Conservation (phyloP, 2,797 vertebrate species). For the Hafferia zeledoni region DNA sequence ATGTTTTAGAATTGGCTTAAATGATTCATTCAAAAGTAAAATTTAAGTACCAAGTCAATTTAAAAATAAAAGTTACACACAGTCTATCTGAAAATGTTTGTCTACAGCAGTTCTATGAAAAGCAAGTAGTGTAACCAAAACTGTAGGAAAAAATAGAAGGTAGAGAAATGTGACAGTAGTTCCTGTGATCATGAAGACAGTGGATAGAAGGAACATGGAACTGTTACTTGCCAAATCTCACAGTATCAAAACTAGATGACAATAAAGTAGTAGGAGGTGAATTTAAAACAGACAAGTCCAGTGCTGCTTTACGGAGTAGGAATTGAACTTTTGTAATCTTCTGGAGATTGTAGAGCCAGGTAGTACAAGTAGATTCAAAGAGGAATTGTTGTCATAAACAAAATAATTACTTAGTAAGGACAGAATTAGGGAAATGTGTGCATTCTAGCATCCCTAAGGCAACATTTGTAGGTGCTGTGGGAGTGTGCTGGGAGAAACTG, state of each 20-base stretch:
- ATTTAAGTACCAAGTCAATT: background rate
- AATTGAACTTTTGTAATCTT: background rate
- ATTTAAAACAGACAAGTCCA: background rate
- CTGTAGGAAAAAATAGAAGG: background rate
- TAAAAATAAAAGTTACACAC: background rate
- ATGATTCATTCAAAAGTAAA: background rate
- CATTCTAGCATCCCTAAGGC: background rate
- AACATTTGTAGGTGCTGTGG: background rate
- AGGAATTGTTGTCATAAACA: background rate
- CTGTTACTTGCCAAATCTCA: background rate
- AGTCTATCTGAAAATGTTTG: background rate
- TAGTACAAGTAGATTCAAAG: background rate
- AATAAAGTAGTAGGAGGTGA: background rate
- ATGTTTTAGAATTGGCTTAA: background rate
- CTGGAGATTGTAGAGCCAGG: background rate
- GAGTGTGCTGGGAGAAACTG: background rate
- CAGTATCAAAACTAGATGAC: background rate
- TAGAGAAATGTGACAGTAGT: background rate
- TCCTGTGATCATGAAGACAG: background rate
- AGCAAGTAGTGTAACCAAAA: background rate
- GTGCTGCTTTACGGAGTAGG: background rate
- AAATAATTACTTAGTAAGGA: background rate
- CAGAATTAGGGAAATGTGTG: background rate
- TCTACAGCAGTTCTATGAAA: background rate
- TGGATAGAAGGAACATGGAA: background rate